Conservation (phyloP, 2,113 vertebrate genomes). For the Elaphurus davidianus region DNA sequence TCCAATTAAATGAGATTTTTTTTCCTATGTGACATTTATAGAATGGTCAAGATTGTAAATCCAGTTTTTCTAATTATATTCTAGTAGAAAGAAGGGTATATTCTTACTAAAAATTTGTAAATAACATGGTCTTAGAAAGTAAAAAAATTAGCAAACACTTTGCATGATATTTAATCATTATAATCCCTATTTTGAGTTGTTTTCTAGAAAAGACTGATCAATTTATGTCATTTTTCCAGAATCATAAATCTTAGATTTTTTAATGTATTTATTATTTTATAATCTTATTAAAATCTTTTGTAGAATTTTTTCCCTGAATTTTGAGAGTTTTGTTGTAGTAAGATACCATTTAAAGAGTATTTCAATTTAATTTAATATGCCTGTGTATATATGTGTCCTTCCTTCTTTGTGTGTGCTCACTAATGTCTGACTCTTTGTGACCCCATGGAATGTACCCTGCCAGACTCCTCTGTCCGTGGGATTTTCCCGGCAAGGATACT, state of each 20-base stretch:
- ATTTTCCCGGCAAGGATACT: background rate
- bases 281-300: background rate
- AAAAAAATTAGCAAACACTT: background rate
- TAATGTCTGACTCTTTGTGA: background rate
- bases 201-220: slow-evolving; percentile 9
- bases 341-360: background rate
- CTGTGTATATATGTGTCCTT: background rate
- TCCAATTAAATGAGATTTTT: slow-evolving; percentile 19
- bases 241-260: background rate
- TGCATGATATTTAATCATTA: background rate
- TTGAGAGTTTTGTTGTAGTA: background rate
- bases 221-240: background rate
- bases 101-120: slow-evolving; percentile 7
- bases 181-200: background rate
- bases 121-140: background rate
- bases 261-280: slow-evolving; percentile 2
- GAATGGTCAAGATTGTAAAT: background rate
- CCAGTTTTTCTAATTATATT: slow-evolving; percentile 24
- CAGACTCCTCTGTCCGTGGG: background rate
- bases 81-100: background rate
- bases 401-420: background rate
- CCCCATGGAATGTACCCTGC: background rate
- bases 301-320: background rate
- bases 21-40: slow-evolving; percentile 42
- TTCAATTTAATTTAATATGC: slow-evolving; percentile 22